Evolutionary conservation across 1,140 invertebrate genomes (phyloP), one percentile per base, ranked within the genome.

Genomic region (Zaprionus vittiger): DNA sequence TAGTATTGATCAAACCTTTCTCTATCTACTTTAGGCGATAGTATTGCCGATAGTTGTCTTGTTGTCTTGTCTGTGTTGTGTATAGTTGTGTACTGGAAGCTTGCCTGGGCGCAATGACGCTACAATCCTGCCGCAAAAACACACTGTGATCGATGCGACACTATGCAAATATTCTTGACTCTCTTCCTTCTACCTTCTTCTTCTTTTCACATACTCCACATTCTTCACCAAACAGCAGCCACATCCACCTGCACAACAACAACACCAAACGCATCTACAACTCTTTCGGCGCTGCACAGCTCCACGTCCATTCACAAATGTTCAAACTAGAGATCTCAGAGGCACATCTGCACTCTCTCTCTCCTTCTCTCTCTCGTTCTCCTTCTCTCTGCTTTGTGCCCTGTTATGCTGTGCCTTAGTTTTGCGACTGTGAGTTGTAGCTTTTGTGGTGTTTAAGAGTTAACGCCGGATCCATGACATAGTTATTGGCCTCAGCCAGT

Each of bases 401-500:
- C n/a, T 47, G 41, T n/a, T 47, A 5, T 17, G 20, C 47, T 41
- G 15, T 41, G 47, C 47, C 55, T 80, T 76, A 69, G 60, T 20
- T 57, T 37, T 67, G 65, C 54, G 65, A 49, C 31, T 55, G 57
- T 61, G 68, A 82, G 67, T 86, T 91, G 64, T 84, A 90, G 75
- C 76, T 83, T 64, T 91, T 91, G 73, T 92, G 90, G 62, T 91
- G 84, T 65, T 89, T 91, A 60, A 91, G 73, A 28, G 85, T 72
- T 22, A 85, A 59, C 17, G 92, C 87, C 22, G 92, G 91, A 80
- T 93, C 92, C 83, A 92, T 92, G 55, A 93, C 92, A 63, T 93
- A 93, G 71, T 93, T 93, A 62, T 93, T 93, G 64, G 91, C 89
- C 66, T 93, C 91, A 6, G 91, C 91, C 70, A 92, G 64, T 61